Percentiles rank a stretch among this genome's conserved stretches.
phyloP scores from a whole-genome alignment of 2,888 invertebrate species.

The Lasioglossum vierecki region DNA sequence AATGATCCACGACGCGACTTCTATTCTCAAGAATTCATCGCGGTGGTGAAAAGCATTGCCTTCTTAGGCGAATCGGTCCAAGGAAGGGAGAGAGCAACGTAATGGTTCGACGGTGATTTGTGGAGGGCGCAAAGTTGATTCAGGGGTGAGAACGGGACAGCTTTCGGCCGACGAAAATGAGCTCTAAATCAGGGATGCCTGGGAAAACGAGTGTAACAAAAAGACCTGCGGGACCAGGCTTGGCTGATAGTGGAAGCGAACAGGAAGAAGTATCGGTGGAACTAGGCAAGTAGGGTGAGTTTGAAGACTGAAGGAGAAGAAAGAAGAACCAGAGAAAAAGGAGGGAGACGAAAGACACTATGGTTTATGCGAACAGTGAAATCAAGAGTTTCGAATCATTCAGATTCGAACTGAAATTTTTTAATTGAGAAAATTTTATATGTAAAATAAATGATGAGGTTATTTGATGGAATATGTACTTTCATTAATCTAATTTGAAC shows the following conservation, averaged over 20 bases:
- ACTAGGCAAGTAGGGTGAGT: constrained; percentile 17
- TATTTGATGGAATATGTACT: not conserved
- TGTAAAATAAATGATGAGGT: not conserved
- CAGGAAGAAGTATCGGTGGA: constrained; percentile 37
- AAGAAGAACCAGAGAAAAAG: not conserved
- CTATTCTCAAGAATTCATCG: constrained; percentile 25
- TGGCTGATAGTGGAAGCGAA: constrained; percentile 43
- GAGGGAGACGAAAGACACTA: not conserved
- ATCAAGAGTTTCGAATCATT: not conserved
- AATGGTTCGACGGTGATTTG: constrained; percentile 72
- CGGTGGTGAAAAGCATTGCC: not conserved
- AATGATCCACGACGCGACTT: constrained; percentile 17
- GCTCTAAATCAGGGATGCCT: constrained; percentile 73
- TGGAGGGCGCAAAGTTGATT: constrained; percentile 74
- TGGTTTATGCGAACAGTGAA: not conserved
- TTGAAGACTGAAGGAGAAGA: not conserved
- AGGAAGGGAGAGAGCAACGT: constrained; percentile 46
- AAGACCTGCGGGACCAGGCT: constrained; percentile 56
- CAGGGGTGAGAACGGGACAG: constrained; percentile 74
- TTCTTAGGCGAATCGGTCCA: constrained; percentile 10
- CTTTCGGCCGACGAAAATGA: constrained; percentile 76
- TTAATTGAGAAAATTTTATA: not conserved
- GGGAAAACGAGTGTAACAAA: constrained; percentile 68
- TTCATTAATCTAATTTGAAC: not conserved
- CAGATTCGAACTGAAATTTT: not conserved